Conservation (phyloP, 92 coral and sea anemone genomes). For the Chrysogorgia sp. region DNA sequence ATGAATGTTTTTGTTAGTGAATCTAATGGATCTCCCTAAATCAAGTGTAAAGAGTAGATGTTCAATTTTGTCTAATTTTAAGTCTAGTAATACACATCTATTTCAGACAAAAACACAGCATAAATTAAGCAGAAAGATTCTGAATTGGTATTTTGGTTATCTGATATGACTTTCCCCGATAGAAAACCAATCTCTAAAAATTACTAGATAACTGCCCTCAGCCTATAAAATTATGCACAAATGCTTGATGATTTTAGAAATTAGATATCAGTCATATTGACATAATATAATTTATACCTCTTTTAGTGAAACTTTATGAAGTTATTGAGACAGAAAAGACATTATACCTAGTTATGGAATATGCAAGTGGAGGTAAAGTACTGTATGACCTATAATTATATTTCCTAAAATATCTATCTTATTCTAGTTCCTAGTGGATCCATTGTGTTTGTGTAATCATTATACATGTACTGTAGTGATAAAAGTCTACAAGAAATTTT, state of each 20-base stretch:
- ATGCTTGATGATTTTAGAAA: no score
- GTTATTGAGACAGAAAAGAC: slow-evolving; percentile 99
- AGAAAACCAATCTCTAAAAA: not conserved
- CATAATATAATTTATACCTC: not conserved
- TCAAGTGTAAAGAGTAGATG: no score
- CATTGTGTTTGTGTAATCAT: not conserved
- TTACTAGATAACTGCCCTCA: no score
- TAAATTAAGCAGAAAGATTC: no score
- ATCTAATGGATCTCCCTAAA: no score
- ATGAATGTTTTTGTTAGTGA: no score
- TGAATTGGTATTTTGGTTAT: no score
- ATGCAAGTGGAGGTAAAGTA: slow-evolving; percentile 95
- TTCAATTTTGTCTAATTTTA: no score
- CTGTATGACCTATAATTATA: not conserved
- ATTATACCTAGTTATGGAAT: slow-evolving; percentile 91
- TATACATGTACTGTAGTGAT: not conserved
- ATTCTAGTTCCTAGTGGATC: not conserved
- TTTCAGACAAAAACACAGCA: no score
- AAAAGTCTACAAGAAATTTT: not conserved
- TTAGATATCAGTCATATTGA: not conserved
- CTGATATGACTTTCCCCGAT: not conserved
- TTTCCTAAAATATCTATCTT: not conserved
- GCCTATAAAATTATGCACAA: no score
- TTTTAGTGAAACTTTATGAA: slow-evolving; percentile 91
- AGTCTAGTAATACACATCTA: no score